phyloP scores from a whole-genome alignment of 1,140 invertebrate genomes.

The Zaprionus capensis region DNA sequence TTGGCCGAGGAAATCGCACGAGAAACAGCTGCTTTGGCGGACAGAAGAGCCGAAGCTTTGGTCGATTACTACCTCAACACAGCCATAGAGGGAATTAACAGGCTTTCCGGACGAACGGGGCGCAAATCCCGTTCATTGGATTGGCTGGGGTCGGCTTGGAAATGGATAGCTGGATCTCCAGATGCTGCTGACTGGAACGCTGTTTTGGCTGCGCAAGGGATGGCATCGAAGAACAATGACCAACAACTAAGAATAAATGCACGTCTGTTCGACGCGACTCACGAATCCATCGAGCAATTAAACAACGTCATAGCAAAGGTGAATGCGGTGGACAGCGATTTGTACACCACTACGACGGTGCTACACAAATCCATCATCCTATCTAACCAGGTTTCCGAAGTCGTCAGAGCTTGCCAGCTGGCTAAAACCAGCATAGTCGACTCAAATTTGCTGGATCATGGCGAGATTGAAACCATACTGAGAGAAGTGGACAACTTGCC shows the following conservation, averaged over 20 bases:
- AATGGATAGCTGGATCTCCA: background rate
- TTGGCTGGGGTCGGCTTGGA: background rate
- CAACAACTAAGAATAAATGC: background rate
- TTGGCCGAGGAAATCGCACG: background rate
- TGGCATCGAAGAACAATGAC: background rate
- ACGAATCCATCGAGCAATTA: background rate
- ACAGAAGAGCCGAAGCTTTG: background rate
- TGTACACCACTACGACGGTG: background rate
- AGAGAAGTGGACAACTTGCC: background rate
- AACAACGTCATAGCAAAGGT: background rate
- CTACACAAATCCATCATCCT: background rate
- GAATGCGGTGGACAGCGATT: background rate
- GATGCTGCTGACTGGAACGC: background rate
- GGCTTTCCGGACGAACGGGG: background rate
- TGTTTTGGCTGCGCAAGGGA: background rate
- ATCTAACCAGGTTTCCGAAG: background rate
- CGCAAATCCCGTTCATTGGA: background rate
- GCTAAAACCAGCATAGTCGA: background rate
- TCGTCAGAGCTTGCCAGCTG: background rate
- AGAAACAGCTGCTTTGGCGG: background rate
- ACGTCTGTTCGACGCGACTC: background rate
- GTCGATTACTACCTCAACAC: background rate
- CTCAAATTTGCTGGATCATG: conserved; percentile 2
- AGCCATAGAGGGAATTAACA: background rate
- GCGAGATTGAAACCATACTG: background rate